Evolutionary conservation across 1,140 invertebrate genomes (phyloP).

Genomic region (Phocides pigmalion): DNA sequence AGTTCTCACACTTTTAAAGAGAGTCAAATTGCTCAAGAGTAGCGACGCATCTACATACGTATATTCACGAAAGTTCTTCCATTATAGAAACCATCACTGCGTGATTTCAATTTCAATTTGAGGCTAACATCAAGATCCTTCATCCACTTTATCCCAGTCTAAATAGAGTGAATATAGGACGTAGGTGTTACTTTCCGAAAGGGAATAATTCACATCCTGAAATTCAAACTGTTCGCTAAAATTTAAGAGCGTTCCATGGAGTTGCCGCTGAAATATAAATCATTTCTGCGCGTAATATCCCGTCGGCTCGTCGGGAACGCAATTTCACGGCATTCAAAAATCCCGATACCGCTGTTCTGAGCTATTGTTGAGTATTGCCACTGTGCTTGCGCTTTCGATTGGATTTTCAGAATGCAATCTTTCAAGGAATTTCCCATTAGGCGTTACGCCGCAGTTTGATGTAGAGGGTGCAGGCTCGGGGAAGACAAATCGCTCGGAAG

Average conservation of each 20-base stretch:
- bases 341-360: slow-evolving; percentile 20
- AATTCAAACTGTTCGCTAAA: slow-evolving; percentile 29
- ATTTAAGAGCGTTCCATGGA: slow-evolving; percentile 31
- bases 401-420: slow-evolving; percentile 43
- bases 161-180: slow-evolving; percentile 30
- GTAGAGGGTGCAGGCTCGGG: slow-evolving; percentile 21
- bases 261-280: slow-evolving; percentile 21
- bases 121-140: slow-evolving; percentile 12
- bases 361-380: slow-evolving; percentile 36
- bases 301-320: slow-evolving; percentile 28
- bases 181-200: background rate
- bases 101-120: slow-evolving; percentile 22
- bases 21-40: no score
- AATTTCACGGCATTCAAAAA: slow-evolving; percentile 41
- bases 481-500: slow-evolving; percentile 24
- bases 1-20: no score
- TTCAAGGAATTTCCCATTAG: slow-evolving; percentile 44
- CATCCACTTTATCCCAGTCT: slow-evolving; percentile 20
- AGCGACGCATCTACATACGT: no score
- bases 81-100: background rate
- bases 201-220: slow-evolving; percentile 22
- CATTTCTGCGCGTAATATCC: slow-evolving; percentile 29
- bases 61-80: no score
- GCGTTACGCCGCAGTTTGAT: slow-evolving; percentile 26
- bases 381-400: slow-evolving; percentile 29